phyloP scores from a whole-genome alignment of 2,888 invertebrate species.

The Disparrhopalites patrizii region DNA sequence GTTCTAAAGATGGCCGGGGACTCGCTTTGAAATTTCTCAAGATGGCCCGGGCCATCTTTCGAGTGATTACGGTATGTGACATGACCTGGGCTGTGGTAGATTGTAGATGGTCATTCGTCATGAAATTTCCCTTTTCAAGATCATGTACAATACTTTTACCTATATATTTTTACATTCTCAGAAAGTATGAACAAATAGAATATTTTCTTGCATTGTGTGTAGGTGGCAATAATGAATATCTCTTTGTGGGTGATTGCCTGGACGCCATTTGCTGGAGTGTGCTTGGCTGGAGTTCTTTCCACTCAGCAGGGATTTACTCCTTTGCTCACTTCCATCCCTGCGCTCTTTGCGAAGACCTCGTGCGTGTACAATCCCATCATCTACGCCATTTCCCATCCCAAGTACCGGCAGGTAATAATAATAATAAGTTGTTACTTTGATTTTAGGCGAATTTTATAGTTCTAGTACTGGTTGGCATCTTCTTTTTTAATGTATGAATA shows the following conservation, averaged over 20 bases:
- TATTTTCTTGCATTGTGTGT: conserved; percentile 26
- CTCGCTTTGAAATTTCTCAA: too few species aligned
- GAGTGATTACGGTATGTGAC: too few species aligned
- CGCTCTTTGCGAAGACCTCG: conserved; percentile 86
- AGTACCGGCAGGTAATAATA: conserved; percentile 58
- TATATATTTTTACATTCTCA: too few species aligned
- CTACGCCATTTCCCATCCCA: conserved; percentile 82
- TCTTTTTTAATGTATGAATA: background rate
- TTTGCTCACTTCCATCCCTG: conserved; percentile 80
- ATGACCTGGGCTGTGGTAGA: too few species aligned
- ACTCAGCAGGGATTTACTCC: conserved; percentile 69
- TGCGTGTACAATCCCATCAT: conserved; percentile 88
- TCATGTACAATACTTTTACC: too few species aligned
- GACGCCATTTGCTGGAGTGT: conserved; percentile 83
- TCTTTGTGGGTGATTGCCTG: conserved; percentile 88
- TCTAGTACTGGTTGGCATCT: background rate
- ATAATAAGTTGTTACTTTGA: too few species aligned
- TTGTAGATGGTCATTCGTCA: too few species aligned
- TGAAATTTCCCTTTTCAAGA: too few species aligned
- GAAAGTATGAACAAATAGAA: too few species aligned
- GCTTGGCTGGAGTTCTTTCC: conserved; percentile 70
- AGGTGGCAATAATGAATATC: conserved; percentile 85
- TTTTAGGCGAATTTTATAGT: too few species aligned
- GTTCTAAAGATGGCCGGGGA: too few species aligned
- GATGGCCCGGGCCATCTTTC: too few species aligned